Conservation (phyloP, 2,888 invertebrate species). For the Phorcus lineatus region DNA sequence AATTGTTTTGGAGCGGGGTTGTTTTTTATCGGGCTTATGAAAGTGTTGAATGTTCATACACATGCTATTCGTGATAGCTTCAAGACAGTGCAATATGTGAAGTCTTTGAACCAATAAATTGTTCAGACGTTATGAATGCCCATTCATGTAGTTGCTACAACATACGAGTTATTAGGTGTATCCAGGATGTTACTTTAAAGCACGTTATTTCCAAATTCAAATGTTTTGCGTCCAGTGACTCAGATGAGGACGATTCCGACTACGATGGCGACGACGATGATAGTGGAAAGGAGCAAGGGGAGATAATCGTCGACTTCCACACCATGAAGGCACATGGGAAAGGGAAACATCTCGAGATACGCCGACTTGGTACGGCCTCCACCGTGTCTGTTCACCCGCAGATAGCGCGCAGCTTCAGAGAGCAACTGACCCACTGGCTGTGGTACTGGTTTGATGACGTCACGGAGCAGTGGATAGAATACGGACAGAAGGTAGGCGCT, state of each 20-base stretch:
- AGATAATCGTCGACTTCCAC: not conserved
- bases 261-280: not conserved
- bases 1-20: no score
- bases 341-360: not conserved
- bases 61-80: no score
- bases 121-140: no score
- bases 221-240: no score
- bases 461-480: not conserved
- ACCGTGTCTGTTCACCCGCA: not conserved
- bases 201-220: no score
- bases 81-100: no score
- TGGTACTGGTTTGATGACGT: not conserved
- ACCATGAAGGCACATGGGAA: not conserved
- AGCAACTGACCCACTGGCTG: not conserved
- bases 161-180: no score
- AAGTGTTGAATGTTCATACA: no score
- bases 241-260: not conserved
- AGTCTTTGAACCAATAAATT: no score
- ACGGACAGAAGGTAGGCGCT: not conserved
- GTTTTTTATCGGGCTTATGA: no score
- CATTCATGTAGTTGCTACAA: no score
- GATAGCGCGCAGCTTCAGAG: not conserved
- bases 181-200: no score
- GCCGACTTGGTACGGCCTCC: not conserved
- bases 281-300: not conserved